Conservation (phyloP, 2,888 invertebrate genomes). For the Tachina grossa region DNA sequence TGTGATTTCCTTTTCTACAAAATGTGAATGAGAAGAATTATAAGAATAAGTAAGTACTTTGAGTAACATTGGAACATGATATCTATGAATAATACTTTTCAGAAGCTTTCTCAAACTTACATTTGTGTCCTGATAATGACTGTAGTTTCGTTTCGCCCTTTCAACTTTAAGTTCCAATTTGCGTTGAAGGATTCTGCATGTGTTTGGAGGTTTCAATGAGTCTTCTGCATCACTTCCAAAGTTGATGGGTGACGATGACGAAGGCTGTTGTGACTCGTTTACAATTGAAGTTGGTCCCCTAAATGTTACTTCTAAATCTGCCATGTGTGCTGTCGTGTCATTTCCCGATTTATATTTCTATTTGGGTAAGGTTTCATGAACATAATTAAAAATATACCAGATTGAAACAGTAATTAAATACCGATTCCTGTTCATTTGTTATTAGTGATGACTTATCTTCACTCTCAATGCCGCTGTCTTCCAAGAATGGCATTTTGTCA, state of each 20-base stretch:
- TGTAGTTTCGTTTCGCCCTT: conserved; percentile 82
- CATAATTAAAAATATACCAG: not conserved
- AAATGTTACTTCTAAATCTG: conserved; percentile 79
- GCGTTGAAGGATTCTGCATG: conserved; percentile 82
- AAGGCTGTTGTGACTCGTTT: conserved; percentile 55
- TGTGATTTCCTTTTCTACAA: conserved; percentile 80
- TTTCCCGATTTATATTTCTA: conserved; percentile 38
- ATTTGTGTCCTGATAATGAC: conserved; percentile 78
- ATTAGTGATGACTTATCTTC: conserved; percentile 79
- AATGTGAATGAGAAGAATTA: not conserved
- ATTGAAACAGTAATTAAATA: conserved; percentile 11
- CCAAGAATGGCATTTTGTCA: conserved; percentile 75
- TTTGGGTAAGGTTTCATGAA: not conserved
- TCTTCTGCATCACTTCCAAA: conserved; percentile 62
- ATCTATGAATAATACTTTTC: not conserved
- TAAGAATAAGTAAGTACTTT: not conserved
- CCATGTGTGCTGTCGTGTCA: conserved; percentile 76
- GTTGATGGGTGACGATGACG: conserved; percentile 72
- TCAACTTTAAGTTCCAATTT: conserved; percentile 83
- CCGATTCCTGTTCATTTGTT: conserved; percentile 50
- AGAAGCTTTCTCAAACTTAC: conserved; percentile 9
- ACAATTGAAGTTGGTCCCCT: conserved; percentile 72
- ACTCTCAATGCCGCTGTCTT: conserved; percentile 82
- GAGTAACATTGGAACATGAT: not conserved
- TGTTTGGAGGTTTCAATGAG: conserved; percentile 78